Base-by-base conservation (phyloP, 2,113 vertebrate species). In the Zapus hudsonius region DNA sequence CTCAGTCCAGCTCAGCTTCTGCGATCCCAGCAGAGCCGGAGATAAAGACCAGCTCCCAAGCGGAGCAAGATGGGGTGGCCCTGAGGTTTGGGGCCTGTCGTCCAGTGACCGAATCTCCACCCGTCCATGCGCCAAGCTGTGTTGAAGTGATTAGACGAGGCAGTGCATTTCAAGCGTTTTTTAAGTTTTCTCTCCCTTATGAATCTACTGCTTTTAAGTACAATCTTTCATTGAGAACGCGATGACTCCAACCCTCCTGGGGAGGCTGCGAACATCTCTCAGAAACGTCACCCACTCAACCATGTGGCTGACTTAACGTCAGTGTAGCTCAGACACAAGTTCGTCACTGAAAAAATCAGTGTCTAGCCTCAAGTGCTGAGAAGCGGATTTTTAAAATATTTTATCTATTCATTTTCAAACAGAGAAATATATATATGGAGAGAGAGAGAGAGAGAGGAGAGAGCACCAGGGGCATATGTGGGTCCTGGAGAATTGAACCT, bases 301-400 rank as follows among this genome's bases (percentile, higher is more conserved):
- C 69, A 40, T 19, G 55, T 52, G 23, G 42, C 72, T 16, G 59
- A 42, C 36, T 59, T 3, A 38, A 42, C 74, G 78, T 19, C 84
- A 78, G 16, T 20, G 73, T 27, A 88, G 93, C 72, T 88, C 20
- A 85, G 61, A 70, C 22, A 76, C 38, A 81, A 25, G 64, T 80
- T 90, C 36, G 66, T 90, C 17, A 47, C 9, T 81, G 22, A 42
- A 87, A 69, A 59, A 38, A 57, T 64, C 29, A 69, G 42, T 89
- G 7, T 70, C 22, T 27, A 87, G 40, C 8, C 11, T 92, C n/a
- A 70, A 7, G 17, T 69, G 13, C 23, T 82, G 25, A 94, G 40
- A 93, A 84, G 2, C 66, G 57, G 47, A 38, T 93, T 89, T 94
- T n/a, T n/a, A n/a, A n/a, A n/a, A n/a, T n/a, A n/a, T n/a, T n/a